Conservation (phyloP, 1,140 invertebrate species). For the Trichoplusia ni region DNA sequence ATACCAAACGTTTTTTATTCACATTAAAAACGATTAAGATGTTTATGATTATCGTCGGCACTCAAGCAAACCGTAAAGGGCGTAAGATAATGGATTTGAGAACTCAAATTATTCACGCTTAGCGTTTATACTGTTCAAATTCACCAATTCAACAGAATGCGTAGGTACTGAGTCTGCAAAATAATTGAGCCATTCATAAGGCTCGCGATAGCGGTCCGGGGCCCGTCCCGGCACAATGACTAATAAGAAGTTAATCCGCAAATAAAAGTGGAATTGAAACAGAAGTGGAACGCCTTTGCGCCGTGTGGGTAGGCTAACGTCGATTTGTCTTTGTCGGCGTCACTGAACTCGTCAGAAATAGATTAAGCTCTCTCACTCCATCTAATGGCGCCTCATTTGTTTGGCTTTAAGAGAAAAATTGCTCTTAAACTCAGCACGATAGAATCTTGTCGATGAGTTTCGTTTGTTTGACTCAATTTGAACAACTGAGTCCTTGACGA, state of each 20-base stretch:
- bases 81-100: constrained; percentile 41
- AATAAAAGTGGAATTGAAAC: constrained; percentile 82
- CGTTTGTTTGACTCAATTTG: constrained; percentile 74
- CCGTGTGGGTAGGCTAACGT: constrained; percentile 80
- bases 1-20: constrained; percentile 31
- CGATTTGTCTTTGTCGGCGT: constrained; percentile 81
- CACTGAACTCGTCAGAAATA: constrained; percentile 81
- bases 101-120: constrained; percentile 63
- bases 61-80: constrained; percentile 19
- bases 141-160: constrained; percentile 63
- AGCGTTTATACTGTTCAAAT: constrained; percentile 49
- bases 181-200: constrained; percentile 81
- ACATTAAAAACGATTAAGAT: constrained; percentile 36
- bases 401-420: constrained; percentile 81
- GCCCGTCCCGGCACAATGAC: constrained; percentile 72
- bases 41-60: constrained; percentile 24
- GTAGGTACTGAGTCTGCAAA: constrained; percentile 66
- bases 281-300: constrained; percentile 76
- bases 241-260: constrained; percentile 82
- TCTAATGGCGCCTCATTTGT: constrained; percentile 81
- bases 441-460: constrained; percentile 77
- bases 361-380: constrained; percentile 81
- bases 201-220: constrained; percentile 72
- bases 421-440: constrained; percentile 75
- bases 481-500: constrained; percentile 23